Conservation (phyloP, 2,113 vertebrate species). For the Struthidea cinerea region DNA sequence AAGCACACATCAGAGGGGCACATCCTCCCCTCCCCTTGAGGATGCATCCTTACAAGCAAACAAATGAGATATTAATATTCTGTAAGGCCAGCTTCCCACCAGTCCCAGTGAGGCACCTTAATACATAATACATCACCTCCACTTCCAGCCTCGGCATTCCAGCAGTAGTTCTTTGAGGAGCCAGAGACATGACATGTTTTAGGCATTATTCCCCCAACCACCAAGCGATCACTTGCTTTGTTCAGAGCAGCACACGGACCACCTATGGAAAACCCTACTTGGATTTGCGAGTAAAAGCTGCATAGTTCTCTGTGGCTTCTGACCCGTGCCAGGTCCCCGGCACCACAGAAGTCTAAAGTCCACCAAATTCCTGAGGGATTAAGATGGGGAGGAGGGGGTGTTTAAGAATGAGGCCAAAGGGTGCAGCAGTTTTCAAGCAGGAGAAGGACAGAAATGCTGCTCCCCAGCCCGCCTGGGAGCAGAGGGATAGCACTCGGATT, state of each 20-base stretch:
- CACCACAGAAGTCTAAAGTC: not conserved
- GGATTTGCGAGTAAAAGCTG: not conserved
- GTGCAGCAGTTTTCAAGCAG: not conserved
- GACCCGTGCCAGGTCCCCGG: not conserved
- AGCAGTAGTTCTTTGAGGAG: not conserved
- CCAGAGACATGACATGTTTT: not conserved
- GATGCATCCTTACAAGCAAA: not conserved
- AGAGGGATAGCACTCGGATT: rapidly evolving
- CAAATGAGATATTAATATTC: not conserved
- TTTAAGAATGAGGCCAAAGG: not conserved
- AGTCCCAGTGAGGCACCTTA: not conserved
- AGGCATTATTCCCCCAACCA: not conserved
- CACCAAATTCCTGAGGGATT: not conserved
- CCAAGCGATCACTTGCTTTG: not conserved
- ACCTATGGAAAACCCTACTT: not conserved
- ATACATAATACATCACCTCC: constrained; percentile 12
- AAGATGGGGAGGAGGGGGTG: not conserved
- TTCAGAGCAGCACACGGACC: not conserved
- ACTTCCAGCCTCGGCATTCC: not conserved
- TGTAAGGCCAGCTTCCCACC: not conserved
- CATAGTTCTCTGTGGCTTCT: not conserved
- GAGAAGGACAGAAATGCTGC: not conserved
- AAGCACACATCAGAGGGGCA: not conserved
- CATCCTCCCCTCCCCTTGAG: not conserved
- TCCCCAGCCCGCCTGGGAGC: not conserved